A percentile compares a stretch with the other conserved stretches of the same genome.
phyloP scores from a whole-genome alignment of 2,888 invertebrate species.

The Dyspetes luteomarginatus region DNA sequence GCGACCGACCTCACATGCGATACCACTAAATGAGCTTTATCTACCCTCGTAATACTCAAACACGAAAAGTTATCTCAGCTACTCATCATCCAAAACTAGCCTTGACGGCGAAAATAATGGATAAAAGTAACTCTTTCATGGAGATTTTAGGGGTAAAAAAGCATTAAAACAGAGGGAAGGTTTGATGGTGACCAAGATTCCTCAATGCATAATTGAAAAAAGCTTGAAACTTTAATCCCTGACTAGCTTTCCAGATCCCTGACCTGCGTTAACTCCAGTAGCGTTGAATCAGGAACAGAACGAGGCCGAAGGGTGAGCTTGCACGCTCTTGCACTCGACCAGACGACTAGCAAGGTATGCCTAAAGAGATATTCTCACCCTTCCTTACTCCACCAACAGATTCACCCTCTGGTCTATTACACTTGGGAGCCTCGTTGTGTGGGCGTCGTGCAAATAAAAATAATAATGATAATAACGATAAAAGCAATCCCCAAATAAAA shows the following conservation, averaged over 20 bases:
- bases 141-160: neutral
- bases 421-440: neutral
- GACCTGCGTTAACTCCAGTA: conserved; percentile 9
- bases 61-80: conserved; percentile 48
- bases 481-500: neutral
- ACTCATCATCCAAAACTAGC: conserved; percentile 48
- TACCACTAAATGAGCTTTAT: conserved; percentile 25
- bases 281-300: conserved; percentile 7
- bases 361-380: neutral
- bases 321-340: neutral
- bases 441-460: neutral
- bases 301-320: conserved; percentile 1
- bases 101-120: conserved; percentile 7
- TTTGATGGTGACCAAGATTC: conserved; percentile 18
- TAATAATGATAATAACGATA: neutral
- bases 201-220: conserved; percentile 10
- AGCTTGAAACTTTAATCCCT: conserved; percentile 27
- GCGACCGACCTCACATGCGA: conserved; percentile 7
- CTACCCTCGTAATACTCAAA: conserved; percentile 39
- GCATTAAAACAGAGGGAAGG: conserved; percentile 35
- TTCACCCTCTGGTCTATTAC: neutral
- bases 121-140: conserved; percentile 15
- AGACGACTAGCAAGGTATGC: conserved; percentile 1
- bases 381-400: neutral
- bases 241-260: neutral